Evolutionary conservation across 1,140 invertebrate species (phyloP), one percentile per base, ranked within the genome.

Genomic region (Caerostris extrusa): DNA sequence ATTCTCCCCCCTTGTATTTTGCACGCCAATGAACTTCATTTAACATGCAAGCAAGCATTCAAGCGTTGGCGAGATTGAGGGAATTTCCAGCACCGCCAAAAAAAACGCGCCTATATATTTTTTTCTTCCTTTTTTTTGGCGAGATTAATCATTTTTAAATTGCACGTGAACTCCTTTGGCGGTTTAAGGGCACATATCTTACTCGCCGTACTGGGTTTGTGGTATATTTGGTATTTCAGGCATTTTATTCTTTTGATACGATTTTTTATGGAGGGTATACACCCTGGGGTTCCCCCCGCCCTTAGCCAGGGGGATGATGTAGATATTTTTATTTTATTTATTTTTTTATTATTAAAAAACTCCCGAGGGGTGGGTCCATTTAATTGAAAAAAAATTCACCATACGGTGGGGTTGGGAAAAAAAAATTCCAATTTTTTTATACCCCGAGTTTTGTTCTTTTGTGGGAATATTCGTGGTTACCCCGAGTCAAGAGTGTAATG

Each of bases 131-230:
- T 83, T 83, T 91, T 86, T 71, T 86, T 69, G 82, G 91, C 91
- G 82, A 93, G 91, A 93, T 93, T 93, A 93, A 93, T 93, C 91
- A 93, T 93, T 87, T 87, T 93, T 93, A 93, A 93, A 93, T 93
- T 93, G 91, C 91, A 93, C 83, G 91, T 69, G 83, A 85, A 86
- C 61, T 69, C 60, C 19, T 67, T 85, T 85, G 77, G 77, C 58
- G 57, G 77, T 58, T 19, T 85, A 5, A 57, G 83, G 91, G 61
- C 58, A 91, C 77, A 58, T 93, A 86, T 86, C 91, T 93, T 64
- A 82, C 90, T 64, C n/a, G 77, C 56, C 19, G 7, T 56, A n/a
- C 53, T 67, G 61, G 61, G 34, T 55, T 7, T 89, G 89, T 82
- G 77, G 90, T 91, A 86, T 87, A 93, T 93, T 93, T 86, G 91